A percentile compares a stretch with the other conserved stretches of the same genome.
Evolutionary conservation across 2,113 vertebrate species (phyloP).

Genomic region (Clupea harengus): DNA sequence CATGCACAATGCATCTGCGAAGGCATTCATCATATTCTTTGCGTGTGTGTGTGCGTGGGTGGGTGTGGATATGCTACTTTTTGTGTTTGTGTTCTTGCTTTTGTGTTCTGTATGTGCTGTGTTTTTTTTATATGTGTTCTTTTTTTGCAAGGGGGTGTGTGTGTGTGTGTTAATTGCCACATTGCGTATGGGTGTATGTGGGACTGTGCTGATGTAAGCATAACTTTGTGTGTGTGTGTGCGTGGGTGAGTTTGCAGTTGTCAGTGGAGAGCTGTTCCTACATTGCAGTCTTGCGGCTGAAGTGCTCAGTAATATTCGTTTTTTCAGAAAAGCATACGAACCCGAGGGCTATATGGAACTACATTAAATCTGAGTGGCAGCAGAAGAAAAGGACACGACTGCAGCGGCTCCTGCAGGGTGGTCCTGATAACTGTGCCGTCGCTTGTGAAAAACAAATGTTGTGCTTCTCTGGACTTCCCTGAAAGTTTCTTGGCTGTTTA

Average conservation of each 20-base stretch:
- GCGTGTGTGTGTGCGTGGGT: neutral
- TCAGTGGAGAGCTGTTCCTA: neutral
- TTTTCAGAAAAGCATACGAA: neutral
- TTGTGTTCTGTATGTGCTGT: neutral
- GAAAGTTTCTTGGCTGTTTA: neutral
- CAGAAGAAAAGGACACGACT: constrained; percentile 17
- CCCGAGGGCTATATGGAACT: neutral
- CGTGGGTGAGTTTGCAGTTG: constrained; percentile 15
- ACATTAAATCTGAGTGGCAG: neutral
- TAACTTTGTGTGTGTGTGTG: too few relatives aligned
- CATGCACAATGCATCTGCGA: neutral
- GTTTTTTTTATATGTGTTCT: neutral
- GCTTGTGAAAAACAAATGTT: too few relatives aligned
- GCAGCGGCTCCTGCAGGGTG: neutral
- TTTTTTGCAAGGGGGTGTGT: neutral
- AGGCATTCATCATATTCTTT: constrained; percentile 12
- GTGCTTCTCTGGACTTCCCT: too few relatives aligned
- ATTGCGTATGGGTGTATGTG: neutral
- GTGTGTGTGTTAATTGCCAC: neutral
- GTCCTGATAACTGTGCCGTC: neutral
- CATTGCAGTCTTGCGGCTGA: constrained; percentile 7
- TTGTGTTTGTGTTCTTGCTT: neutral
- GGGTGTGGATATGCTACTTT: neutral
- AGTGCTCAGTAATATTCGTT: neutral
- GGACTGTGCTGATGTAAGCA: neutral